Evolutionary conservation across 2,113 vertebrate genomes (phyloP), one percentile per base, ranked within the genome.

Genomic region (Reinhardtius hippoglossoides): DNA sequence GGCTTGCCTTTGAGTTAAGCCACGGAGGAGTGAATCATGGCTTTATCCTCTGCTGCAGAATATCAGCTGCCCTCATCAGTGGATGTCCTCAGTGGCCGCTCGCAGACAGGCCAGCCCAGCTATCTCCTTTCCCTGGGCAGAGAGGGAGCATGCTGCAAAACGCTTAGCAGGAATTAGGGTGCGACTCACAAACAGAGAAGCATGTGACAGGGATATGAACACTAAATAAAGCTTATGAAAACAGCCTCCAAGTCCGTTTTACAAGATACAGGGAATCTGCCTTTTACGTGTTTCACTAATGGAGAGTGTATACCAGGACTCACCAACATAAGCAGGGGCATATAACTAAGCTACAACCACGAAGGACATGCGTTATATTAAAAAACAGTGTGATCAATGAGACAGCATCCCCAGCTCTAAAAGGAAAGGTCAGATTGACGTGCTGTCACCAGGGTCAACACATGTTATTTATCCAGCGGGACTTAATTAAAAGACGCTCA

Each of bases 401-500:
- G 84, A 73, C 27, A 31, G 21, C 64, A 65, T 72, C 35, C 60
- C 16, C 50, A 20, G 65, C 23, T 67, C 60, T 61, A 24, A 78
- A 79, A 69, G 20, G 65, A 86, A 79, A 83, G 89, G 88, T 89
- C 82, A 87, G 83, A 64, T 18, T 71, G 65, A 76, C 2, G 42
- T 50, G 20, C 67, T 24, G 50, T 78, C 80, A 82, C 88, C 44
- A n/a, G 67, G 66, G 87, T 81, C 66, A 14, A 85, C 86, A 88
- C 18, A 40, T 78, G 74, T 86, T 88, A 86, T 88, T 88, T 82
- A 80, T 87, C 86, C 69, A 70, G 24, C 24, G 9, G 59, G 48
- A 78, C 80, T 84, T 90, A 89, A 92, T 93, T 92, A 42, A 92
- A 87, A 88, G 83, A 88, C 75, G 76, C 78, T 82, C 31, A 2